Base-by-base conservation (phyloP, 2,113 vertebrate species). In the Hippopotamus amphibius region DNA sequence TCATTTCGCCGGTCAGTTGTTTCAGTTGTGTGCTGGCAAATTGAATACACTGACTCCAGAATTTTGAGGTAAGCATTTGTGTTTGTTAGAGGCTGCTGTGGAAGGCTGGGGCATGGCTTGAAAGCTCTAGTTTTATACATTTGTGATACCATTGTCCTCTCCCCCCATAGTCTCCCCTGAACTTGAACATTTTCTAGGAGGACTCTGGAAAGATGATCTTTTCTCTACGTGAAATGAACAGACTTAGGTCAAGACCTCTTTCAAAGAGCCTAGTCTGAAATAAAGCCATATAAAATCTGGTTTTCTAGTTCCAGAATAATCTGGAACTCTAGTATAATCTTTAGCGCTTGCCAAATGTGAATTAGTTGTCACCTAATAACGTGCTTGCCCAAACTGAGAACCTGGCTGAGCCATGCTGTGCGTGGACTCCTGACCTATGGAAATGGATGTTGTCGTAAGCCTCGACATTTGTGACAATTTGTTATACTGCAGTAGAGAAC, bases 241-340 rank as follows among this genome's bases (percentile, higher is more conserved):
- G 7, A 90, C 9, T 16, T n/a, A 77, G 71, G 48, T 88, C 61
- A 92, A 80, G 55, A 84, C 12, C 43, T 63, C 50, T 95, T 94
- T 92, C 46, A 77, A 88, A 79, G 24, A 61, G 5, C 26, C 53
- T 88, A 19, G 14, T 59, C 53, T 76, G 65, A 82, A 96, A 48
- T 72, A 21, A 53, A 91, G 91, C 22, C 33, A 69, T 59, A 65
- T 50, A 48, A 93, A 95, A 93, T 87, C n/a, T 68, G 41, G 0
- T 69, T 74, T 95, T 90, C 88, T 72, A 65, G 48, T 87, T 96
- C 22, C 72, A 72, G 65, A 92, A 87, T 88, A 65, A 68, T 71
- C 53, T 82, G 43, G 17, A 83, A 66, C 17, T 90, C 61, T 80
- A 55, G 11, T 33, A 19, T 83, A 74, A 76, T 93, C 37, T 48